A percentile compares a stretch with the other conserved stretches of the same genome.
phyloP scores from a whole-genome alignment of 1,140 invertebrate genomes.

The Zaprionus ghesquierei region DNA sequence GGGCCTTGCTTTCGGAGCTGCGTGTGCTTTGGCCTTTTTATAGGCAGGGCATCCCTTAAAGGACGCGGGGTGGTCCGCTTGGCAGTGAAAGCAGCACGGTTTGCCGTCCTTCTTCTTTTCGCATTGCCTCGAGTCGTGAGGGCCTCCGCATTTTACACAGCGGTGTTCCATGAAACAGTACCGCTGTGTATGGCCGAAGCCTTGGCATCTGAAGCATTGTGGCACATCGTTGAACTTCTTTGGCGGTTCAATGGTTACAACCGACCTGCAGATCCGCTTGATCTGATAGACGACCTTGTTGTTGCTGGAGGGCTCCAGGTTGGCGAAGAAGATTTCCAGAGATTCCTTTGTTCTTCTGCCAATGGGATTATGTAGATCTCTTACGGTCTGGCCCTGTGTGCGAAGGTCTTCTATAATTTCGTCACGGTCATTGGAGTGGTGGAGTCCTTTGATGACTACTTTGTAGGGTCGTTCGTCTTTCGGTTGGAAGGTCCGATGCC shows the following conservation, averaged over 20 bases:
- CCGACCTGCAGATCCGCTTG: too few species aligned
- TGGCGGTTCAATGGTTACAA: too few species aligned
- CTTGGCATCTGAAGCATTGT: too few species aligned
- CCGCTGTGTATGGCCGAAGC: too few species aligned
- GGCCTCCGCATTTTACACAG: slow-evolving; percentile 1
- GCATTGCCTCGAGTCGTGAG: background rate
- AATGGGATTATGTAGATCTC: background rate
- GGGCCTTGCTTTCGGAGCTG: background rate
- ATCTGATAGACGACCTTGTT: background rate
- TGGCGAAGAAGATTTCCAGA: background rate
- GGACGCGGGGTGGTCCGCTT: background rate
- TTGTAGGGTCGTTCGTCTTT: background rate
- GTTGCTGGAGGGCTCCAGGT: too few species aligned
- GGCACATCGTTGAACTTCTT: too few species aligned
- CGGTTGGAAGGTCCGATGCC: background rate
- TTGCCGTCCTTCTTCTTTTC: background rate
- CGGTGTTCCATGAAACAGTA: background rate
- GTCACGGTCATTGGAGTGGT: background rate
- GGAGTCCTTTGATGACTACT: background rate
- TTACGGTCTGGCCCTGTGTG: background rate
- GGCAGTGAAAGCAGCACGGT: background rate
- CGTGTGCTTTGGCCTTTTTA: background rate
- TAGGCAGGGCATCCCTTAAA: background rate
- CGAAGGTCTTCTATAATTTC: too few species aligned
- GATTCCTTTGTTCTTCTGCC: background rate